These are phyloP conservation scores for Spinus pinus DNA, from an alignment of 2,797 vertebrate species.

Conservation along the genomic window DNA sequence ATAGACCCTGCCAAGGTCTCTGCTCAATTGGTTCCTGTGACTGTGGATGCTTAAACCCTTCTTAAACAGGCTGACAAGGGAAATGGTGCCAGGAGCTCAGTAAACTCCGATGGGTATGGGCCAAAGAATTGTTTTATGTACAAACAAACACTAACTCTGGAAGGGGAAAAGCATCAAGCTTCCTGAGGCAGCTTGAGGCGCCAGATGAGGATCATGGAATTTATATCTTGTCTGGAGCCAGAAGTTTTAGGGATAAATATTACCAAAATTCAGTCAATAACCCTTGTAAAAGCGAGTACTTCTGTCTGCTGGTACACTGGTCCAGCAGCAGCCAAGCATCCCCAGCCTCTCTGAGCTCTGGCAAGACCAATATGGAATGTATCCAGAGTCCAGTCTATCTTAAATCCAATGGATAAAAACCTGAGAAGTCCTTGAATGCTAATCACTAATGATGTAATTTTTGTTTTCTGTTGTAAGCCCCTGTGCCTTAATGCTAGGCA, in stretches of 20 bases:
- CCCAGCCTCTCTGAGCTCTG: background rate
- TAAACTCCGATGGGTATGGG: background rate
- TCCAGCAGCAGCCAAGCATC: background rate
- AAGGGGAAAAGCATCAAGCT: background rate
- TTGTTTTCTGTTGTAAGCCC: background rate
- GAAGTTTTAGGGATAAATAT: background rate
- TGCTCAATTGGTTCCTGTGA: background rate
- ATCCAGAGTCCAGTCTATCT: background rate
- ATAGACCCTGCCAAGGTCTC: background rate
- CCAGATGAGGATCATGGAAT: background rate
- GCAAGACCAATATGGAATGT: background rate
- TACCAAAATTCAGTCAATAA: background rate
- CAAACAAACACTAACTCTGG: background rate
- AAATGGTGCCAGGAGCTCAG: background rate
- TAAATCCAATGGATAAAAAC: background rate
- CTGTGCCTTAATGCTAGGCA: fast-evolving
- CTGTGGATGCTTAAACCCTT: background rate
- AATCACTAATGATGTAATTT: background rate
- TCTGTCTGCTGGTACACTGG: background rate
- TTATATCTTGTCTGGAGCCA: background rate
- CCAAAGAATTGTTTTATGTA: constrained; percentile 7
- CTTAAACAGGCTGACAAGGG: background rate
- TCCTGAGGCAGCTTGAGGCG: background rate
- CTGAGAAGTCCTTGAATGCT: background rate
- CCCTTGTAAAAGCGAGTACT: background rate